phyloP scores from a whole-genome alignment of 2,888 invertebrate species.

The Caenorhabditis panamensis region DNA sequence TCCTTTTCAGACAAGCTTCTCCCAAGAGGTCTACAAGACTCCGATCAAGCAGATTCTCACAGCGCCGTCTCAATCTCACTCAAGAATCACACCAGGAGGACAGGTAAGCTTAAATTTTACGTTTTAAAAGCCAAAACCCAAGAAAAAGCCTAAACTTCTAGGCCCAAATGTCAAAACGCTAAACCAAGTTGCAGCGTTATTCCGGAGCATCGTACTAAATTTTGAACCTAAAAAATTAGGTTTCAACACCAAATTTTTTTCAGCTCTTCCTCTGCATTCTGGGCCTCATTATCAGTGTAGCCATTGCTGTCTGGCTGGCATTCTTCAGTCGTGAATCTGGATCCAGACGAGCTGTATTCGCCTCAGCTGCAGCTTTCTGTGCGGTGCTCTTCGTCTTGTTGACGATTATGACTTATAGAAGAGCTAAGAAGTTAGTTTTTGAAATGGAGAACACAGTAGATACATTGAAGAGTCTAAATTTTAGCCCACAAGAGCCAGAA shows the following conservation, averaged over 20 bases:
- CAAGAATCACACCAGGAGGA: slow-evolving; percentile 67
- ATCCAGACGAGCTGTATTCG: slow-evolving; percentile 70
- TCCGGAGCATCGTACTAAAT: too few species aligned
- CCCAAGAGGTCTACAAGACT: slow-evolving; percentile 59
- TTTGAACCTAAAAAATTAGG: not conserved
- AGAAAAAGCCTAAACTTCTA: too few species aligned
- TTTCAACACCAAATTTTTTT: slow-evolving; percentile 28
- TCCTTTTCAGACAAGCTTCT: slow-evolving; percentile 57
- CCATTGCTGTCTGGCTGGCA: slow-evolving; percentile 74
- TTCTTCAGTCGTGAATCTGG: slow-evolving; percentile 67
- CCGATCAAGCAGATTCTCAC: slow-evolving; percentile 68
- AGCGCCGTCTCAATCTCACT: slow-evolving; percentile 68
- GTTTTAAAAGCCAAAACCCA: not conserved
- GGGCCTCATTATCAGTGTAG: slow-evolving; percentile 72
- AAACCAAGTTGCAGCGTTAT: too few species aligned
- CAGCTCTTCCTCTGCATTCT: slow-evolving; percentile 74
- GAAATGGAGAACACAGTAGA: too few species aligned
- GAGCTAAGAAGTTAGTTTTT: slow-evolving; percentile 72
- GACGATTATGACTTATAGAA: slow-evolving; percentile 68
- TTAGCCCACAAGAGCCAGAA: slow-evolving; percentile 71
- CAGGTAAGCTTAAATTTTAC: slow-evolving; percentile 50
- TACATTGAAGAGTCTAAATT: too few species aligned
- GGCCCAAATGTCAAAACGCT: too few species aligned
- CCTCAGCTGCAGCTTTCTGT: slow-evolving; percentile 72
- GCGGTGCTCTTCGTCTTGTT: slow-evolving; percentile 74